Percentiles rank a stretch among this genome's conserved stretches.
Conservation (phyloP, 2,113 vertebrate species). For the Ivindomyrus marchei region DNA sequence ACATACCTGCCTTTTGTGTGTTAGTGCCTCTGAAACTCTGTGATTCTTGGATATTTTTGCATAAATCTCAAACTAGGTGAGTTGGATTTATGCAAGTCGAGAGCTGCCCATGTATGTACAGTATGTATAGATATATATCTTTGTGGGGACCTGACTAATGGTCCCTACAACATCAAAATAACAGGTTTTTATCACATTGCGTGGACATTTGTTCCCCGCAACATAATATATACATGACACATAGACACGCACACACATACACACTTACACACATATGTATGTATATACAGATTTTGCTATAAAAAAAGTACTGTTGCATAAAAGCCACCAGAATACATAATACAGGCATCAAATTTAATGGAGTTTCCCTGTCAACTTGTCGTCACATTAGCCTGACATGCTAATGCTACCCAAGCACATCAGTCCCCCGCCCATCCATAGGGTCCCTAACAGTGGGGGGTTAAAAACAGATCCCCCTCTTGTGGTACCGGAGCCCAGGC, state of each 20-base stretch:
- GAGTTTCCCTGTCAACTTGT: background rate
- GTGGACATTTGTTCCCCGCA: background rate
- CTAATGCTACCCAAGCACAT: background rate
- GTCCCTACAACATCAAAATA: no score
- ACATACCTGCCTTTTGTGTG: background rate
- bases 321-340: background rate
- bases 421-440: background rate
- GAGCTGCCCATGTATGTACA: no score
- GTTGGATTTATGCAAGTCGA: no score
- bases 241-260: background rate
- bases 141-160: no score
- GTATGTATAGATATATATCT: no score
- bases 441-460: background rate
- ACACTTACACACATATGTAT: background rate
- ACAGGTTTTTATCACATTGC: background rate
- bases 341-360: background rate
- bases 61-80: background rate
- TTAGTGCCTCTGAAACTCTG: no score
- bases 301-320: background rate
- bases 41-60: no score
- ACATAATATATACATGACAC: background rate
- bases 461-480: background rate
- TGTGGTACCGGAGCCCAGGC: background rate
- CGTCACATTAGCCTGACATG: conserved; percentile 10
- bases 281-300: background rate